These are phyloP conservation scores for Thaleichthys pacificus DNA, from an alignment of 2,797 vertebrate genomes.

Conservation along the genomic window DNA sequence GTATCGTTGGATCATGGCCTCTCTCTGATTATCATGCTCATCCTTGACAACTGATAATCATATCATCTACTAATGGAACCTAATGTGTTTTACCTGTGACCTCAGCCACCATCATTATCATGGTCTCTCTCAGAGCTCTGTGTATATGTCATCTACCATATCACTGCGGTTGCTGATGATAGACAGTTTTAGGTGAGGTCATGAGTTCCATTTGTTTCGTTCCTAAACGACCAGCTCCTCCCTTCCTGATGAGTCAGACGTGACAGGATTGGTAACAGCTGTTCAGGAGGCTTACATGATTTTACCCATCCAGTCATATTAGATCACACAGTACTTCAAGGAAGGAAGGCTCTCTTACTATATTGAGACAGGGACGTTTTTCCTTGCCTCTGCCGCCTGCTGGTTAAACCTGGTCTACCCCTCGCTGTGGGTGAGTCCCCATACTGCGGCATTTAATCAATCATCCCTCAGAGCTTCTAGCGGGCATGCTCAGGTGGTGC, in stretches of 20 bases:
- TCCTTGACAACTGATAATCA: conserved; percentile 1
- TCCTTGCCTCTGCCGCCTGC: conserved; percentile 34
- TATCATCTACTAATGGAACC: not conserved
- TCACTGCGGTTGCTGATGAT: too few species aligned
- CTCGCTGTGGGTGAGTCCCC: conserved; percentile 45
- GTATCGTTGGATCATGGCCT: not conserved
- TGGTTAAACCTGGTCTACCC: conserved; percentile 45
- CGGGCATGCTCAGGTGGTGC: conserved; percentile 46
- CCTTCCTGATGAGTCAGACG: not conserved
- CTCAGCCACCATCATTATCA: not conserved
- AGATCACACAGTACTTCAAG: too few species aligned
- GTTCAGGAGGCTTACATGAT: conserved; percentile 17
- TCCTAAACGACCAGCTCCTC: not conserved
- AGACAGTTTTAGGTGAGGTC: too few species aligned
- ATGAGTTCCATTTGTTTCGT: not conserved
- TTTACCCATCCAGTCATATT: too few species aligned
- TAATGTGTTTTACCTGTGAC: not conserved
- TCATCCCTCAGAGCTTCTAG: conserved; percentile 41
- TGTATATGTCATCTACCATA: not conserved
- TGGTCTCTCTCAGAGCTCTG: not conserved
- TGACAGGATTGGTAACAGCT: conserved; percentile 15
- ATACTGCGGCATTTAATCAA: conserved; percentile 51
- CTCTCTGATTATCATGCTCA: conserved; percentile 26
- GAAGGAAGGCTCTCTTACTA: too few species aligned
- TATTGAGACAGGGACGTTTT: conserved; percentile 36